Base-by-base conservation (phyloP, 2,888 invertebrate genomes). In the Orthosia gothica region DNA sequence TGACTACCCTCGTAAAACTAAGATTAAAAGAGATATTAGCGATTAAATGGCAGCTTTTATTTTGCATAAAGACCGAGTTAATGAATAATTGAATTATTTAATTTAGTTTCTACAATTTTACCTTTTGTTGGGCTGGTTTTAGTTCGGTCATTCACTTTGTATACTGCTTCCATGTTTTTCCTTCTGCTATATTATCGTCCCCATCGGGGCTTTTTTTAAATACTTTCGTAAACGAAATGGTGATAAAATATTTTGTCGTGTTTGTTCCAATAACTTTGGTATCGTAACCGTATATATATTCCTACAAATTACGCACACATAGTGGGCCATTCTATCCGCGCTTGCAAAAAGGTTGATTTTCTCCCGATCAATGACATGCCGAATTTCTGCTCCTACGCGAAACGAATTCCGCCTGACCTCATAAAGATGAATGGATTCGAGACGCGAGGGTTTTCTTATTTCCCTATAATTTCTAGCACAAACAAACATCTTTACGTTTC, bases 1-100 rank as follows among this genome's bases (percentile, higher is more conserved):
- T 80, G 61, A 62, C 75, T 50, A 61, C 64, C 58, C 70, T 83
- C 80, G 55, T 81, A 76, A 82, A 80, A 80, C 64, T 67, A 64
- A 65, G 79, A 65, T 79, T 78, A 82, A 68, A 83, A 79, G 79
- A 69, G 65, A 63, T 81, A 66, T 84, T 68, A 62, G 61, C 57
- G 70, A 50, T 69, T 62, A 75, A 81, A 79, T 66, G 49, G 45
- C 45, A 50, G 57, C 32, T 83, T 77, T 70, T 67, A 77, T 82
- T 77, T 66, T 70, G 62, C 54, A 55, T 66, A 62, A 62, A 76
- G 59, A 64, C 52, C 1, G 23, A 57, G 40, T 70, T 52, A 65
- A 54, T 76, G 47, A 70, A 77, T 59, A 59, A 49, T 77, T 11
- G 40, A 26, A 81, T 61, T 26, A 26, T 72, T 73, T 62, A 40